Base-by-base conservation (phyloP, 2,888 invertebrate genomes). In the Physocephala rufipes region DNA sequence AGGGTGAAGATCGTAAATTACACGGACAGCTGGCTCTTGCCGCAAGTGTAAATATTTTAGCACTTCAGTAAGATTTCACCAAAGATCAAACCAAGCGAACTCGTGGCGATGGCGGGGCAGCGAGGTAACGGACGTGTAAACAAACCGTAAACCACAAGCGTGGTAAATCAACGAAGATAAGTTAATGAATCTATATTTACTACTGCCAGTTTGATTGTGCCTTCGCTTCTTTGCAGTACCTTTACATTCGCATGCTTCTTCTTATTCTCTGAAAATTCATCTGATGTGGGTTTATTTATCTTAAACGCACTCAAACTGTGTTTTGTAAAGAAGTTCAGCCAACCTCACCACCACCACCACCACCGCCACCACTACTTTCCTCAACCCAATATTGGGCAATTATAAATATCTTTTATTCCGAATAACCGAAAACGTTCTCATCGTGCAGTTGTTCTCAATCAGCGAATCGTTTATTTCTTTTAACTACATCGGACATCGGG, bases 11-110 rank as follows among this genome's bases (percentile, higher is more conserved):
- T 47, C 49, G 19, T 30, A 28, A 51, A 53, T 47, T 47, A 28
- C 43, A 47, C 28, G 59, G 58, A 19, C 59, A 45, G 45, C 47
- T 58, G 58, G 28, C 36, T 16, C 30, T 45, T 66, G 66, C 26
- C 16, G 66, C 66, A 67, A 67, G 67, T 67, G 67, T 67, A 67
- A 67, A 67, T 67, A 59, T 61, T 67, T 59, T 59, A 49, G 28
- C 59, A 59, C 67, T 67, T 61, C 67, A 26, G 43, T 28, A 45
- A 26, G 58, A 58, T 45, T 67, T 67, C 28, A 2, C 45, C n/a
- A 49, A 28, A 24, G 67, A 61, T 67, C 28, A 30, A 26, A 26
- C 28, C 28, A 13, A n/a, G 28, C 36, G 58, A 58, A 58, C 58
- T 58, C 15, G 24, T 9, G 36, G 9, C 4, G 36, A 9, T 9